Evolutionary conservation across 2,888 invertebrate genomes (phyloP).

Genomic region (Julus scanicus): DNA sequence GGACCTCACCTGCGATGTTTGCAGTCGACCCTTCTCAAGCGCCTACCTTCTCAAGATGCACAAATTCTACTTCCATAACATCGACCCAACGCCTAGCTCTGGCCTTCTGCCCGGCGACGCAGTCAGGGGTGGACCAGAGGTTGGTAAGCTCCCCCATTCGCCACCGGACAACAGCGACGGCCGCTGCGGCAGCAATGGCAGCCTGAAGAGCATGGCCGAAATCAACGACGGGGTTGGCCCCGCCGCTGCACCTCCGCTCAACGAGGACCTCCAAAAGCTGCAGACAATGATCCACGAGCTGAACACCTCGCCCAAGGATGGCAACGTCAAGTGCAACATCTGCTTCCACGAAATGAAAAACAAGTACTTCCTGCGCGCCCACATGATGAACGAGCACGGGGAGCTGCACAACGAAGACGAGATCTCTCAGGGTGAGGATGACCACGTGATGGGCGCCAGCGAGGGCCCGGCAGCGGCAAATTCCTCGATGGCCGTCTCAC

Average conservation of each 20-base stretch:
- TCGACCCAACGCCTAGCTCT: slow-evolving; percentile 57
- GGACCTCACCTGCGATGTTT: slow-evolving; percentile 65
- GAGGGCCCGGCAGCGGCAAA: background rate
- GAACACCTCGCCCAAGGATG: slow-evolving; percentile 72
- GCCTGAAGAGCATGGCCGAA: background rate
- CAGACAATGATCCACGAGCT: slow-evolving; percentile 91
- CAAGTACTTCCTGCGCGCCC: slow-evolving; percentile 76
- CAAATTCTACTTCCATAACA: slow-evolving; percentile 66
- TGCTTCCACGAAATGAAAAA: slow-evolving; percentile 80
- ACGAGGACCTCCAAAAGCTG: slow-evolving; percentile 86
- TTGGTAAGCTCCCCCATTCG: background rate
- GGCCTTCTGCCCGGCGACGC: background rate
- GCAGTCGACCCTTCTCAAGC: slow-evolving; percentile 66
- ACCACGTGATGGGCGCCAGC: background rate
- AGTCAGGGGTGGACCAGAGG: background rate
- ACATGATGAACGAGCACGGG: slow-evolving; percentile 77
- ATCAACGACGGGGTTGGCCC: background rate
- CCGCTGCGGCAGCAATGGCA: slow-evolving; percentile 48
- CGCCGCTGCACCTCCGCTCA: slow-evolving; percentile 69
- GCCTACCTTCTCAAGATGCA: slow-evolving; percentile 67
- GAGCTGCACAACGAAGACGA: slow-evolving; percentile 69
- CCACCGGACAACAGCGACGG: slow-evolving; percentile 18
- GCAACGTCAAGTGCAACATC: slow-evolving; percentile 71
- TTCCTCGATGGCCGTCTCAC: background rate
- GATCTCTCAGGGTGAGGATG: slow-evolving; percentile 5